These are phyloP conservation scores for Salminus brasiliensis DNA, from an alignment of 2,113 vertebrate genomes.

Conservation along the genomic window DNA sequence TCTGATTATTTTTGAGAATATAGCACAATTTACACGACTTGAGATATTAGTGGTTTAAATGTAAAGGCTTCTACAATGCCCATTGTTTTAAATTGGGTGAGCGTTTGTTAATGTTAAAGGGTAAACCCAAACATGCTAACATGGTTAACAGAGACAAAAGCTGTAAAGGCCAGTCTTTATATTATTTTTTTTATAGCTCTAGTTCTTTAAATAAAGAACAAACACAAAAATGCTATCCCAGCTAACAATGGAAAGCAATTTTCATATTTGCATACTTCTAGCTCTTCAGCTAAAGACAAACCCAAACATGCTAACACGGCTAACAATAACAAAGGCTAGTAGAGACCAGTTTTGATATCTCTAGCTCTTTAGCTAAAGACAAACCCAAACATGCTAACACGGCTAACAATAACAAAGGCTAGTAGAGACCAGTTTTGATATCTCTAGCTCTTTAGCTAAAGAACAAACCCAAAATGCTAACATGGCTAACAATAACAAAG, in stretches of 20 bases:
- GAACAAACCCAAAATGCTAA: too few relatives aligned
- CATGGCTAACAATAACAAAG: too few relatives aligned
- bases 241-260: too few relatives aligned
- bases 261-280: too few relatives aligned
- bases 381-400: neutral
- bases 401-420: neutral
- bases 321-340: neutral
- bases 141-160: neutral
- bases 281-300: too few relatives aligned
- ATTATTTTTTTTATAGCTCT: too few relatives aligned
- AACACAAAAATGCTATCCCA: too few relatives aligned
- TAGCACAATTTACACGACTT: neutral
- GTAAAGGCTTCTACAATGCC: neutral
- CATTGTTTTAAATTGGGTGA: neutral
- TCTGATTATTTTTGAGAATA: constrained; percentile 25
- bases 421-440: neutral
- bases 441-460: too few relatives aligned
- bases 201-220: too few relatives aligned
- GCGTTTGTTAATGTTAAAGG: neutral
- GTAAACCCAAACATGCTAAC: neutral
- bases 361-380: too few relatives aligned
- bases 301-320: neutral
- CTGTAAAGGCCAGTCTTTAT: neutral
- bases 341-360: neutral
- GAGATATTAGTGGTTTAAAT: neutral